Conservation (phyloP, 2,113 vertebrate species). For the Erinaceus europaeus region DNA sequence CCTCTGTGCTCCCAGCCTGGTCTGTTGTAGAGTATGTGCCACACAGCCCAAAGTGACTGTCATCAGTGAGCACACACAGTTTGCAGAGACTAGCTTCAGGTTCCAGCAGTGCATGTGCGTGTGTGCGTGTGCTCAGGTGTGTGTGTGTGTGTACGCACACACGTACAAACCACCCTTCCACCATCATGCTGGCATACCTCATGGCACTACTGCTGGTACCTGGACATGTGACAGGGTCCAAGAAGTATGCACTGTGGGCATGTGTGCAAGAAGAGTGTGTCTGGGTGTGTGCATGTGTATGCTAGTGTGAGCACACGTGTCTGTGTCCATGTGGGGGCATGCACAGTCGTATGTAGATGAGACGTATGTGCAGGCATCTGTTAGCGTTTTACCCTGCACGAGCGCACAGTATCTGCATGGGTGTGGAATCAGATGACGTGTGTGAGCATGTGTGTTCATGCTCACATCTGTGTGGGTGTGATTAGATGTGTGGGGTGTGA, state of each 20-base stretch:
- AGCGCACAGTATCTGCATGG: rapidly evolving
- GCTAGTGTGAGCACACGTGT: neutral
- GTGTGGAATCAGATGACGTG: rapidly evolving
- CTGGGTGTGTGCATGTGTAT: neutral
- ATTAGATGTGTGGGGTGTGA: neutral
- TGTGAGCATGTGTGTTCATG: neutral
- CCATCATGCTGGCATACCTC: too few relatives aligned
- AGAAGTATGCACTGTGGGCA: neutral
- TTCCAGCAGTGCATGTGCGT: neutral
- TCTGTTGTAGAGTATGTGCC: neutral
- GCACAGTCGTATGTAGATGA: too few relatives aligned
- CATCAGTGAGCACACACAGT: neutral
- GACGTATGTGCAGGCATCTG: rapidly evolving
- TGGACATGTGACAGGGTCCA: rapidly evolving
- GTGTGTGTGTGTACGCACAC: too few relatives aligned
- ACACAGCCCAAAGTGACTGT: neutral
- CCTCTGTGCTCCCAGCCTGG: neutral
- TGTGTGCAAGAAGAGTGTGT: neutral
- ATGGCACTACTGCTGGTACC: too few relatives aligned
- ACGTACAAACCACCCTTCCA: too few relatives aligned
- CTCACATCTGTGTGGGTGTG: neutral
- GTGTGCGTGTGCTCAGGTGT: neutral
- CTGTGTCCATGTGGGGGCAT: neutral
- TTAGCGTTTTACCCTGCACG: neutral
- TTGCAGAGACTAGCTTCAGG: too few relatives aligned